These are phyloP conservation scores for Yasuhikotakia modesta DNA, from an alignment of 2,797 vertebrate genomes.

Conservation along the genomic window DNA sequence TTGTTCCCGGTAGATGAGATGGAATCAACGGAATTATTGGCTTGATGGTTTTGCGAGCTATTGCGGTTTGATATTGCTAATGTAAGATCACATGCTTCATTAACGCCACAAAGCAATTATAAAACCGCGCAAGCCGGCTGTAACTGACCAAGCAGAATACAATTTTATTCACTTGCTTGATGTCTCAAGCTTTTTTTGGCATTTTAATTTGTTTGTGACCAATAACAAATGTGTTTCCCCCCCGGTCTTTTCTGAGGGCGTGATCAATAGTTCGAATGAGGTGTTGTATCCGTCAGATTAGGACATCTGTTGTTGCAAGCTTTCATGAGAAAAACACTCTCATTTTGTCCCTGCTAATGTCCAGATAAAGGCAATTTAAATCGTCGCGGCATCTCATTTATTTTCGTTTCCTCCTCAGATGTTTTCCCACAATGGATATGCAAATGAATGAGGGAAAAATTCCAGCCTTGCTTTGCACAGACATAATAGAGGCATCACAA, in stretches of 20 bases:
- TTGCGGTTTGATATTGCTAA: slow-evolving; percentile 36
- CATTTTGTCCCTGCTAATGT: slow-evolving; percentile 46
- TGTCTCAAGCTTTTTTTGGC: slow-evolving; percentile 3
- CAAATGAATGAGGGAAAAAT: slow-evolving; percentile 55
- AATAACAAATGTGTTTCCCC: slow-evolving; percentile 26
- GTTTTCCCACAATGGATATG: slow-evolving; percentile 52
- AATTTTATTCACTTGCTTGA: slow-evolving; percentile 26
- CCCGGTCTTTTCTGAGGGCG: slow-evolving; percentile 11
- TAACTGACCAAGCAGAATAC: slow-evolving; percentile 31
- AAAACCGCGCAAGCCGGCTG: slow-evolving; percentile 26
- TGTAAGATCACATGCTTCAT: slow-evolving; percentile 47
- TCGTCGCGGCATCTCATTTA: slow-evolving; percentile 50
- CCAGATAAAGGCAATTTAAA: slow-evolving; percentile 56
- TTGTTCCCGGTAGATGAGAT: slow-evolving; percentile 38
- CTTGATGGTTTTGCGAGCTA: slow-evolving; percentile 33
- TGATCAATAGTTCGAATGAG: slow-evolving; percentile 41
- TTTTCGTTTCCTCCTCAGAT: slow-evolving; percentile 51
- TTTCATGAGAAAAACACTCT: slow-evolving; percentile 47
- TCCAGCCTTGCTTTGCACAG: slow-evolving; percentile 23
- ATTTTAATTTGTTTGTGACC: slow-evolving; percentile 41
- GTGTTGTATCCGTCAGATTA: slow-evolving; percentile 48
- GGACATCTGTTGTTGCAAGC: slow-evolving; percentile 41
- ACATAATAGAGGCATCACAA: slow-evolving; percentile 44
- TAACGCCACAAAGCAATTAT: slow-evolving; percentile 42
- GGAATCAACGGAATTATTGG: slow-evolving; percentile 31